phyloP scores from a whole-genome alignment of 2,113 vertebrate genomes.

The Ploceus nigricollis region DNA sequence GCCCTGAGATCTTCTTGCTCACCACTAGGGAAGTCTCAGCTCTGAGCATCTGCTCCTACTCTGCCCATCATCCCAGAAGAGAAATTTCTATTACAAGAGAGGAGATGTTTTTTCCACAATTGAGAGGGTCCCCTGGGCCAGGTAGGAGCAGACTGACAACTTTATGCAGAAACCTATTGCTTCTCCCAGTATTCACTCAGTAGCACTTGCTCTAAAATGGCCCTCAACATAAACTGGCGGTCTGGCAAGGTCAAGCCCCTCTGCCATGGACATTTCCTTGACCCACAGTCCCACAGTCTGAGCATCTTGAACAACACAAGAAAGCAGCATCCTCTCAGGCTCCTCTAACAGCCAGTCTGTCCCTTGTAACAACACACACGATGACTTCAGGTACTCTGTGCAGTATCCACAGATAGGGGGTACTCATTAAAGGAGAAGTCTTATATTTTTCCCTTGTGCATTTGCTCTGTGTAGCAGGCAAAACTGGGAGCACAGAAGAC shows the following conservation, averaged over 20 bases:
- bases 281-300: not conserved
- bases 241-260: not conserved
- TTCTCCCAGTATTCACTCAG: not conserved
- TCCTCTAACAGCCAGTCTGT: not conserved
- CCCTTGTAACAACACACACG: not conserved
- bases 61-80: not conserved
- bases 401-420: not conserved
- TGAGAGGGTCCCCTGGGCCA: not conserved
- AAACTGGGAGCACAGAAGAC: not conserved
- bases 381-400: not conserved
- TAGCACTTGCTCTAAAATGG: accelerated
- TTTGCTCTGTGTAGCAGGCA: not conserved
- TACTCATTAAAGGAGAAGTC: not conserved
- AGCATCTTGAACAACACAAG: not conserved
- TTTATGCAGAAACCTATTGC: not conserved
- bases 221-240: not conserved
- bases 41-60: not conserved
- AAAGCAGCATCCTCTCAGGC: not conserved
- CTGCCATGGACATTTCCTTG: not conserved
- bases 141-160: not conserved
- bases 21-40: not conserved
- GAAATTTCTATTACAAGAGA: not conserved
- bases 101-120: not conserved
- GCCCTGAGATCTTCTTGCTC: not conserved
- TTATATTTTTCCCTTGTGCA: not conserved